These are phyloP conservation scores for Siphlonurus alternatus DNA, from an alignment of 2,888 invertebrate genomes.

Conservation along the genomic window DNA sequence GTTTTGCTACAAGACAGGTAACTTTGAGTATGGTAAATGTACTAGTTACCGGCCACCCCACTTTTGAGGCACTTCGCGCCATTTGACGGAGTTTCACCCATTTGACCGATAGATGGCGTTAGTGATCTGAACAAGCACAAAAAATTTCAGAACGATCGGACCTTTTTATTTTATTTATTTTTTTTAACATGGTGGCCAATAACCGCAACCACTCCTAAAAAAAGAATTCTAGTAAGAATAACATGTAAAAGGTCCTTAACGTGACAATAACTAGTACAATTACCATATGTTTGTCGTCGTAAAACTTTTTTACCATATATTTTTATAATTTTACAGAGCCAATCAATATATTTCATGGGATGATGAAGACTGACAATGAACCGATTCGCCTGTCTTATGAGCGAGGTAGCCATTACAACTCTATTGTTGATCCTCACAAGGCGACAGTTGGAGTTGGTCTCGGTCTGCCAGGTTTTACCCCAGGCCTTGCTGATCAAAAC, in stretches of 20 bases:
- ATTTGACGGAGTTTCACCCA: too few species aligned
- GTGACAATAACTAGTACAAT: background rate
- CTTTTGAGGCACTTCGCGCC: too few species aligned
- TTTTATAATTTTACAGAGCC: constrained; percentile 39
- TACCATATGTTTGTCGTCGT: background rate
- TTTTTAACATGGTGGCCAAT: background rate
- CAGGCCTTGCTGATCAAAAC: constrained; percentile 52
- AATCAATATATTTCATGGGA: constrained; percentile 70
- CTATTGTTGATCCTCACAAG: constrained; percentile 69
- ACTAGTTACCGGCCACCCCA: too few species aligned
- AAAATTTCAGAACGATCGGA: too few species aligned
- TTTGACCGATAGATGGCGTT: too few species aligned
- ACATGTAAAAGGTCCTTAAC: too few species aligned
- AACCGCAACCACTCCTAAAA: background rate
- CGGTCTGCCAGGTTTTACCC: constrained; percentile 63
- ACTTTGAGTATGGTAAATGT: too few species aligned
- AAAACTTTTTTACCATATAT: background rate
- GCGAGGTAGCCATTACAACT: constrained; percentile 73
- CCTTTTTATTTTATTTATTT: background rate
- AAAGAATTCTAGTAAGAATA: constrained; percentile 23
- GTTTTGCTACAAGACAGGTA: constrained; percentile 59
- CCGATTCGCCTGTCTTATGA: constrained; percentile 76
- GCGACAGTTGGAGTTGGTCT: constrained; percentile 67
- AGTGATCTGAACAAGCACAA: too few species aligned
- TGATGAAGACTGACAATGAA: constrained; percentile 55